Evolutionary conservation across 2,888 invertebrate genomes (phyloP).

Genomic region (Diadegma fenestrale): DNA sequence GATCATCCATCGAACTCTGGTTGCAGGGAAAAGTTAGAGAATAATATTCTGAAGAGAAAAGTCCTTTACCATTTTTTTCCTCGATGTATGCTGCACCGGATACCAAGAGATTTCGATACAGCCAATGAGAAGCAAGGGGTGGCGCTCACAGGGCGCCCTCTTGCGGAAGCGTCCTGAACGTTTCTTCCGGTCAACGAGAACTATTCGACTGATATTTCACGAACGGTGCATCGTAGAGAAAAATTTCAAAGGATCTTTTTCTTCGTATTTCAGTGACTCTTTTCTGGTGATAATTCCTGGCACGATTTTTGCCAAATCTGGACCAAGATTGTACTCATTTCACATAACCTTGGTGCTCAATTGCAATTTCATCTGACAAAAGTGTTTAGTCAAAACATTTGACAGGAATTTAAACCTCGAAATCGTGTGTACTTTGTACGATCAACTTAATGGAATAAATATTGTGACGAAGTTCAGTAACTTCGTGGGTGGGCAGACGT

Average conservation of each 20-base stretch:
- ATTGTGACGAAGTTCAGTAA: slow-evolving; percentile 28
- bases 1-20: not conserved
- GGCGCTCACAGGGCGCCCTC: not conserved
- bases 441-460: slow-evolving; percentile 51
- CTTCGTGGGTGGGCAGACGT: slow-evolving; percentile 45
- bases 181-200: too few species aligned
- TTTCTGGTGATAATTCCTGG: not conserved
- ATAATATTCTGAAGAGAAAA: not conserved
- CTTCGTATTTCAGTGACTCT: not conserved
- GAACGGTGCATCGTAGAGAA: not conserved
- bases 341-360: not conserved
- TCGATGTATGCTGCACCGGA: not conserved
- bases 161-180: not conserved
- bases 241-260: not conserved
- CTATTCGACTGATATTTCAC: not conserved
- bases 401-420: slow-evolving; percentile 5
- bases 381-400: slow-evolving; percentile 14
- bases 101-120: not conserved
- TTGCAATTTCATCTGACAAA: not conserved
- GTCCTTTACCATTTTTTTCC: not conserved
- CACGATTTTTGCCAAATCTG: not conserved
- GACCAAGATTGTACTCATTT: not conserved
- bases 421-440: slow-evolving; percentile 48
- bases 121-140: not conserved
- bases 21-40: not conserved